These are phyloP conservation scores for Eremobia ochroleuca DNA, from an alignment of 2,888 invertebrate species.

Conservation along the genomic window DNA sequence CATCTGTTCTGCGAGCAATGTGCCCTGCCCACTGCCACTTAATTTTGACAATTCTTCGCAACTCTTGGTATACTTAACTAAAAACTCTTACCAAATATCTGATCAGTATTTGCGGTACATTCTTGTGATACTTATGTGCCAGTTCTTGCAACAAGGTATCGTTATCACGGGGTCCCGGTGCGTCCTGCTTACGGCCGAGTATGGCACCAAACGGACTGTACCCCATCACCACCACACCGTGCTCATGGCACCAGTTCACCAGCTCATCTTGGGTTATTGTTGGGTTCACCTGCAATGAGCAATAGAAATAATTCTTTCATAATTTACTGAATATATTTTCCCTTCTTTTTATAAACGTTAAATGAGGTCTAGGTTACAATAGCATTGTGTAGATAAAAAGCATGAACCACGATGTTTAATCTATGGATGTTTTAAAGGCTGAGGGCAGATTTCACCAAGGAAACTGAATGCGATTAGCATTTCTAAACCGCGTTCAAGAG, in stretches of 20 bases:
- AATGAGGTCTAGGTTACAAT: not conserved
- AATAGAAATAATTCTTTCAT: not conserved
- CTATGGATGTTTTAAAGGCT: too few species aligned
- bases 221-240: conserved; percentile 92
- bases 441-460: not conserved
- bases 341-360: too few species aligned
- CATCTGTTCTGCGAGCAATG: not conserved
- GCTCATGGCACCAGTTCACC: conserved; percentile 93
- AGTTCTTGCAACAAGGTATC: conserved; percentile 89
- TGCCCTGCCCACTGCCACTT: not conserved
- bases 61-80: not conserved
- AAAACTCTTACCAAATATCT: conserved; percentile 91
- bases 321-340: not conserved
- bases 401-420: not conserved
- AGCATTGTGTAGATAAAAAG: not conserved
- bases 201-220: conserved; percentile 94
- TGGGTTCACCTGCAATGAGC: conserved; percentile 91
- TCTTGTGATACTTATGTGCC: conserved; percentile 92
- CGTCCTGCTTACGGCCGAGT: conserved; percentile 81
- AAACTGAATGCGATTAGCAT: not conserved
- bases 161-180: conserved; percentile 88
- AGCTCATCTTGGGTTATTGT: conserved; percentile 93
- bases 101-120: conserved; percentile 92
- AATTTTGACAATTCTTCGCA: not conserved
- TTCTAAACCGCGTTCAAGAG: not conserved